phyloP scores from a whole-genome alignment of 30 jellyfish, hydroid and myxozoan genomes.

The Aurelia sp. region DNA sequence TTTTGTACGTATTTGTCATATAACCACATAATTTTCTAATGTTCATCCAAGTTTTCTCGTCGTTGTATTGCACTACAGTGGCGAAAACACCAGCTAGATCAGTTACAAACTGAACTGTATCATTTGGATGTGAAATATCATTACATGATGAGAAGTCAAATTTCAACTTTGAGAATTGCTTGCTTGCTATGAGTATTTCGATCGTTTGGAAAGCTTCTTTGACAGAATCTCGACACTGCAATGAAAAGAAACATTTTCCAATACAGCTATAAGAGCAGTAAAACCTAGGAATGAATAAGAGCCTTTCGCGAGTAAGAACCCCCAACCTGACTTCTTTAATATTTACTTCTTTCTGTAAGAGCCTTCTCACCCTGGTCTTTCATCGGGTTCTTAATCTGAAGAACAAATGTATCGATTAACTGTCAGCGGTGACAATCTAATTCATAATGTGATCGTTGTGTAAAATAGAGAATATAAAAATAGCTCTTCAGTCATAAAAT shows the following conservation, averaged over 20 bases:
- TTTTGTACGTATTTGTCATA: conserved; percentile 60
- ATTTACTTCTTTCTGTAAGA: too few relatives aligned
- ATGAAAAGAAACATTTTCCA: background rate
- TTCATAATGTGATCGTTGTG: too few relatives aligned
- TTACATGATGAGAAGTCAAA: conserved; percentile 62
- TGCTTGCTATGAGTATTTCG: conserved; percentile 26
- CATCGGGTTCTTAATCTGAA: too few relatives aligned
- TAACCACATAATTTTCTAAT: conserved; percentile 63
- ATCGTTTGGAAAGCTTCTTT: conserved; percentile 55
- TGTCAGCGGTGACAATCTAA: too few relatives aligned
- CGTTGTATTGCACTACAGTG: conserved; percentile 68
- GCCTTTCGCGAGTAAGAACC: too few relatives aligned
- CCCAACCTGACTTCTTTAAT: too few relatives aligned
- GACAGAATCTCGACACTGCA: conserved; percentile 65
- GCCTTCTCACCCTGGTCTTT: too few relatives aligned
- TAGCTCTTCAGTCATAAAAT: too few relatives aligned
- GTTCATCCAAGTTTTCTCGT: conserved; percentile 65
- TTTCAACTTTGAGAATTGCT: conserved; percentile 49
- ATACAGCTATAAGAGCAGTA: background rate
- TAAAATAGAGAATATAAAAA: too few relatives aligned
- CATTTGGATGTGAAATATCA: conserved; percentile 71
- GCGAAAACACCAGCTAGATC: conserved; percentile 69
- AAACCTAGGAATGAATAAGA: too few relatives aligned
- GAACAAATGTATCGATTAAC: too few relatives aligned
- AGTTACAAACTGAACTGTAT: conserved; percentile 48